Percentiles rank a stretch among this genome's conserved stretches.
phyloP scores from a whole-genome alignment of 2,797 vertebrate genomes.

The Australoheros facetus region DNA sequence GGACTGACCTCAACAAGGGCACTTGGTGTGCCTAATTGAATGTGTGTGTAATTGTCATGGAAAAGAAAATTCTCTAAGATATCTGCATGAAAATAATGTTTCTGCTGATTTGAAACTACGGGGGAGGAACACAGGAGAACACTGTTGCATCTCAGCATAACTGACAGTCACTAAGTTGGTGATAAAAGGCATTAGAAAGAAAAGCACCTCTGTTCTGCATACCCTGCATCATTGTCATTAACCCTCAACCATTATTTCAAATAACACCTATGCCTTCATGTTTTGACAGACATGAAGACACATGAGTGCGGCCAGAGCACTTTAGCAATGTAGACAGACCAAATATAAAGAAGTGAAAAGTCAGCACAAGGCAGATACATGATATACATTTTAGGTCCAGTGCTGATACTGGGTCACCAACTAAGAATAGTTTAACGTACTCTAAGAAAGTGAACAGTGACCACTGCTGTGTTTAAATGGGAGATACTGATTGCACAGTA shows the following conservation, averaged over 20 bases:
- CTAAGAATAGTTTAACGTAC: constrained; percentile 12
- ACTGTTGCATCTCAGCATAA: constrained; percentile 53
- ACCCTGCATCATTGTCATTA: constrained; percentile 78
- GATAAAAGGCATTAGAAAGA: constrained; percentile 72
- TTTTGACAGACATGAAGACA: constrained; percentile 30
- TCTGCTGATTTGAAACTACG: neutral
- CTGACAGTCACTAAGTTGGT: constrained; percentile 66
- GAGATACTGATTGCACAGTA: too few species aligned
- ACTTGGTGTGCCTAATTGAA: constrained; percentile 10
- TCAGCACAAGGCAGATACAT: constrained; percentile 27
- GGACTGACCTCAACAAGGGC: constrained; percentile 80
- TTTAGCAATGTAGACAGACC: constrained; percentile 22
- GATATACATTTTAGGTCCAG: constrained; percentile 4
- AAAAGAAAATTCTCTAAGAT: neutral
- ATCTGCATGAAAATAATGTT: constrained; percentile 24
- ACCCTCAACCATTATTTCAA: constrained; percentile 75
- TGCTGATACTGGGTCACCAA: neutral
- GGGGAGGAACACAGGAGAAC: constrained; percentile 19
- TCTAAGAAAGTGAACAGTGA: neutral
- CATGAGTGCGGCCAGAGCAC: constrained; percentile 17
- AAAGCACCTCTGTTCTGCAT: constrained; percentile 59
- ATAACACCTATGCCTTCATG: constrained; percentile 49
- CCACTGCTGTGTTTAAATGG: neutral
- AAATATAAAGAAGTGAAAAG: constrained; percentile 30
- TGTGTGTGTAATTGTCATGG: neutral